Evolutionary conservation across 2,888 invertebrate species (phyloP), one percentile per base, ranked within the genome.

Genomic region (Steromphala cineraria): DNA sequence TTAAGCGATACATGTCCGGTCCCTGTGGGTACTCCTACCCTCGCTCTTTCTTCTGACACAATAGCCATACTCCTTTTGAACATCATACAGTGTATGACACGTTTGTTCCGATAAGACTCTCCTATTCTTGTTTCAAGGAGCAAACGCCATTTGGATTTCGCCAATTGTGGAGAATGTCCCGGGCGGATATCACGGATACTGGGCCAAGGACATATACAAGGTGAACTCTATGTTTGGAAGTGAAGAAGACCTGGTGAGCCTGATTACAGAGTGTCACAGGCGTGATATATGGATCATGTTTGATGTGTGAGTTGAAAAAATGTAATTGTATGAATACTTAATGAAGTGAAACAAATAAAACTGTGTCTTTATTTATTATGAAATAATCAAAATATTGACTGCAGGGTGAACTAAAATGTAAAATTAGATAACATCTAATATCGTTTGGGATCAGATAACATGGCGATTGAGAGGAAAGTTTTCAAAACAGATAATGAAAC

Each of bases 211-310:
- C 77, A 82, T 88, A 0, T 81, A 84, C 80, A 75, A 79, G 8
- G 79, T 88, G 5, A 85, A 87, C 53, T 78, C 77, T 4, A 77
- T 86, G 71, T 87, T 85, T 78, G 88, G 88, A 19, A 86, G 82
- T 1, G 81, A 84, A 36, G 79, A 85, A 13, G 88, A 88, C 56
- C 79, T 88, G 46, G 53, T 77, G 53, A 76, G 80, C 55, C 79
- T 88, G 62, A 79, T 88, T 5, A 53, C 78, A 0, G 86, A 79
- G 52, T 86, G 86, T 75, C 88, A 88, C 67, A 78, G 79, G 24
- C 82, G 83, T 67, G 86, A 88, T 76, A 84, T 88, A 31, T 88
- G 88, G 88, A 86, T 88, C 15, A 88, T 88, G 88, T 80, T 87
- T 62, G 88, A 88, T 62, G 86, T 88, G 83, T 85, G 75, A 79